phyloP scores from a whole-genome alignment of 2,797 vertebrate species.

The Xiphophorus birchmanni region DNA sequence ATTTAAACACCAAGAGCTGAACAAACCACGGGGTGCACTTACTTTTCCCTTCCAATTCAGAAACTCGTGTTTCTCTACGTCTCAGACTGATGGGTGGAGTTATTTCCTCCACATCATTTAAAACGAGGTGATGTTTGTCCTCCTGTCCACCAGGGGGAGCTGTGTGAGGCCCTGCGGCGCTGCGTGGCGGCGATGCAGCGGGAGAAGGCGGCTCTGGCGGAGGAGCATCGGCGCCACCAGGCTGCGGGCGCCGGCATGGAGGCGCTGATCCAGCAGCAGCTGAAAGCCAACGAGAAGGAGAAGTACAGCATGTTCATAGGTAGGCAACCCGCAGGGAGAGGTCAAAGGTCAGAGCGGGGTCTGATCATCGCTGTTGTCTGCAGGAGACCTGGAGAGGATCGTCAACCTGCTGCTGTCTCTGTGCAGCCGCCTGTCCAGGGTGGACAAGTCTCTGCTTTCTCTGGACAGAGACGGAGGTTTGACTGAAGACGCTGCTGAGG shows the following conservation, averaged over 20 bases:
- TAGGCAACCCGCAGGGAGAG: conserved; percentile 21
- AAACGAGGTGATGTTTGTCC: neutral
- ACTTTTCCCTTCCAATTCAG: neutral
- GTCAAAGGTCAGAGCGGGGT: neutral
- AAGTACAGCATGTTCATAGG: conserved; percentile 95
- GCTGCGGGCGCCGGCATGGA: conserved; percentile 84
- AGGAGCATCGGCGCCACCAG: conserved; percentile 85
- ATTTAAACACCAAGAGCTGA: neutral
- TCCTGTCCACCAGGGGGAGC: conserved; percentile 81
- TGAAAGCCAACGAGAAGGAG: conserved; percentile 91
- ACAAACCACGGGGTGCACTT: neutral
- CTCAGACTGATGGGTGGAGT: neutral
- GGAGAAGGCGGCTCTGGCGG: conserved; percentile 84
- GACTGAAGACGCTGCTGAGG: conserved; percentile 75
- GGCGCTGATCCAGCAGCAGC: conserved; percentile 82
- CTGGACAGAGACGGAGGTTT: conserved; percentile 70
- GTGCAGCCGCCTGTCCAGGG: conserved; percentile 89
- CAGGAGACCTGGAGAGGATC: conserved; percentile 92
- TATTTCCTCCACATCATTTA: neutral
- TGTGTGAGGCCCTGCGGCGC: conserved; percentile 85
- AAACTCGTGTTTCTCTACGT: neutral
- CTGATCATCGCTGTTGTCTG: conserved; percentile 15
- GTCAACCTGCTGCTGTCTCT: conserved; percentile 96
- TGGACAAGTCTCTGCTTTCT: conserved; percentile 85
- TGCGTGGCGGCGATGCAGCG: conserved; percentile 82